Conservation (phyloP, 2,888 invertebrate species). For the Microdon myrmicae region DNA sequence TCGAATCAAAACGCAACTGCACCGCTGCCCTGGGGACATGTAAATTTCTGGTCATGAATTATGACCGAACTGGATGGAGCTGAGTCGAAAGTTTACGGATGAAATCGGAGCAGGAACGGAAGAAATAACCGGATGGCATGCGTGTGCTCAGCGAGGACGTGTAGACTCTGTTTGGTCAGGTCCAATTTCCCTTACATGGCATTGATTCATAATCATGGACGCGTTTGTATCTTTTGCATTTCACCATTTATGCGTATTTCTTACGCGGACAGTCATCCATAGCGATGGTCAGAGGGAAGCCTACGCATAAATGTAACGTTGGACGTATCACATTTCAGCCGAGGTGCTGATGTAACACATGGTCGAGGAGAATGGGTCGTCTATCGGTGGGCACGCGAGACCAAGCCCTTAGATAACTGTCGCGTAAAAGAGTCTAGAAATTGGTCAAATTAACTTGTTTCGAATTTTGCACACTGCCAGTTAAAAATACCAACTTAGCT, state of each 20-base stretch:
- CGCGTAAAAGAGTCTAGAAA: no score
- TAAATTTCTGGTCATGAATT: conserved; percentile 52
- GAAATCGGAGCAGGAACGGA: background rate
- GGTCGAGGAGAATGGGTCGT: no score
- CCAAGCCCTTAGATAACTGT: no score
- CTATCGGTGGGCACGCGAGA: no score
- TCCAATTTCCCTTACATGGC: conserved; percentile 51
- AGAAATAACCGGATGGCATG: conserved; percentile 37
- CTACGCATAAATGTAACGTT: conserved; percentile 42
- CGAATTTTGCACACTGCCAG: no score
- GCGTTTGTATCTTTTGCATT: conserved; percentile 35
- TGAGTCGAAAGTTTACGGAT: background rate
- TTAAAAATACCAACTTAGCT: no score
- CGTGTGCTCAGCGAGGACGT: conserved; percentile 43
- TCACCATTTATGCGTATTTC: conserved; percentile 16
- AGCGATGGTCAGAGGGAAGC: conserved; percentile 22
- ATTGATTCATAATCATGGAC: conserved; percentile 52
- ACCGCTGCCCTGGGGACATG: conserved; percentile 37
- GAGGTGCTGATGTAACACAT: no score
- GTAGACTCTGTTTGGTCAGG: conserved; percentile 36
- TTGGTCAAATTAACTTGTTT: no score
- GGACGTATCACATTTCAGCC: no score
- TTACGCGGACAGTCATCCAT: conserved; percentile 8
- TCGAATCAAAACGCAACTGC: conserved; percentile 48
- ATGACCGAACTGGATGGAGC: conserved; percentile 50